phyloP scores from a whole-genome alignment of 2,797 vertebrate species.

The Tapirus indicus region DNA sequence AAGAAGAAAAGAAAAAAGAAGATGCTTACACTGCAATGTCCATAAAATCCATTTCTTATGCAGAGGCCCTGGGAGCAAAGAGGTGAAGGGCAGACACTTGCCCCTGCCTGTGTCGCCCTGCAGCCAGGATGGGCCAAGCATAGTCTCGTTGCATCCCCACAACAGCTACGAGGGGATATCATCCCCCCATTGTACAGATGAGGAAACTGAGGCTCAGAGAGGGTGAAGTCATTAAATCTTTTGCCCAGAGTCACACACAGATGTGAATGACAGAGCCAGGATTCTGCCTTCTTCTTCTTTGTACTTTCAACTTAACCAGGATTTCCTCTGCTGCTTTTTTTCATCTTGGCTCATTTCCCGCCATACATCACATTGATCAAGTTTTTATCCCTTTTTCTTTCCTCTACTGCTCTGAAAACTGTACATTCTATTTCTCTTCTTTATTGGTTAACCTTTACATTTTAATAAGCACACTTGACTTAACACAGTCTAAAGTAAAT shows the following conservation, averaged over 20 bases:
- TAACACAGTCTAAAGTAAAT: background rate
- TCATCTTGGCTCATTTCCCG: background rate
- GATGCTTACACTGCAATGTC: rapidly evolving
- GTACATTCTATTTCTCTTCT: background rate
- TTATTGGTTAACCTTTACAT: background rate
- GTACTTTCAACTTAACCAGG: background rate
- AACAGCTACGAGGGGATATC: background rate
- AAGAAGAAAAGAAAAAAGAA: background rate
- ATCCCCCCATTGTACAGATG: background rate
- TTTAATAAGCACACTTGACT: conserved; percentile 6
- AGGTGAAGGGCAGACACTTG: rapidly evolving
- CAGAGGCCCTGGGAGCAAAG: background rate
- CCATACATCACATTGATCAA: background rate
- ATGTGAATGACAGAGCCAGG: background rate
- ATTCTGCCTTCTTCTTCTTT: background rate
- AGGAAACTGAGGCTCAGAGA: background rate
- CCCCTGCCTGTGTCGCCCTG: background rate
- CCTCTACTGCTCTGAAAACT: conserved; percentile 27
- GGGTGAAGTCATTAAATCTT: background rate
- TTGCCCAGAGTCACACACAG: background rate
- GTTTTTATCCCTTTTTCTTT: background rate
- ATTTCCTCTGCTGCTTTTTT: background rate
- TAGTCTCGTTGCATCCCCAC: background rate
- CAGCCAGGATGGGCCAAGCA: background rate
- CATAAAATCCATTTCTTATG: background rate